phyloP scores from a whole-genome alignment of 2,113 vertebrate species.

The Hyperoodon ampullatus region DNA sequence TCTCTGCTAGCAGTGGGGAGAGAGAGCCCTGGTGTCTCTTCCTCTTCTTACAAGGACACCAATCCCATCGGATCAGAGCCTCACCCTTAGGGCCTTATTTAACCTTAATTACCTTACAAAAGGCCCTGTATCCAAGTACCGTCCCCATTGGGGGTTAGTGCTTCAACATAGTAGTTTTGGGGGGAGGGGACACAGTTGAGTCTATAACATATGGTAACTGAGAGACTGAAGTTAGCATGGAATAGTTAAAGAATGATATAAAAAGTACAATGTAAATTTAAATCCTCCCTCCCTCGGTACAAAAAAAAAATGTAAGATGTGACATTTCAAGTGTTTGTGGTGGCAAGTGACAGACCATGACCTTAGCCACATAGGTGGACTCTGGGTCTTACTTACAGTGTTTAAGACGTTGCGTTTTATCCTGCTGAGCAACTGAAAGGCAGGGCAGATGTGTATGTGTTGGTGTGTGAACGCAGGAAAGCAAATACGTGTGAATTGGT shows the following conservation, averaged over 20 bases:
- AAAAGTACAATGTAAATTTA: slow-evolving; percentile 20
- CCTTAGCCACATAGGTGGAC: neutral
- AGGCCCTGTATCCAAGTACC: neutral
- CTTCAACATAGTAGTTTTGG: neutral
- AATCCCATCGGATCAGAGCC: neutral
- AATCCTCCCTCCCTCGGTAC: neutral
- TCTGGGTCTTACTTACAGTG: neutral
- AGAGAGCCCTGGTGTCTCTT: neutral
- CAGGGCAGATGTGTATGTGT: neutral
- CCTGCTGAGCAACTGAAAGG: neutral
- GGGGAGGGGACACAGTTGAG: neutral
- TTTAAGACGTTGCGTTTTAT: slow-evolving; percentile 16
- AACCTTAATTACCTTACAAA: neutral
- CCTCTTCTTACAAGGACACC: neutral
- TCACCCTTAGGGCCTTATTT: neutral
- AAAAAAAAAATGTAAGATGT: neutral
- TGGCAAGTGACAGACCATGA: neutral
- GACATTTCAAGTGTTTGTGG: neutral
- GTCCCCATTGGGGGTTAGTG: neutral
- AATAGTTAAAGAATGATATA: neutral
- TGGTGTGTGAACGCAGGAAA: neutral
- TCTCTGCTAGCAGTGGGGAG: neutral
- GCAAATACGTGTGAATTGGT: neutral
- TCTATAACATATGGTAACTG: neutral
- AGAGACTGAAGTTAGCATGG: neutral